A percentile compares a stretch with the other conserved stretches of the same genome.
phyloP scores from a whole-genome alignment of 2,888 invertebrate species.

The Mylabris sibirica region DNA sequence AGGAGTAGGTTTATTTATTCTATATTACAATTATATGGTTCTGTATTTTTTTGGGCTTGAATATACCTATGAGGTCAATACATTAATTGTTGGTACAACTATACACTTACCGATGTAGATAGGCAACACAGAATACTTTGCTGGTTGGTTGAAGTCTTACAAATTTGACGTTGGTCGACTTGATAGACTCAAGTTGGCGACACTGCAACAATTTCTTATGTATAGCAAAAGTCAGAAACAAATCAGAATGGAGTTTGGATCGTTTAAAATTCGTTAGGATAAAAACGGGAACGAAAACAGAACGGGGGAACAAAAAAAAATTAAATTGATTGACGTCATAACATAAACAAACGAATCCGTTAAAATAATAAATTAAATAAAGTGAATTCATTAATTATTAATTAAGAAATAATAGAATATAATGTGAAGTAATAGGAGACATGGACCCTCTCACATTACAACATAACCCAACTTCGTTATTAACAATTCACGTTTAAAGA shows the following conservation, averaged over 20 bases:
- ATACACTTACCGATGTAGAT: no score
- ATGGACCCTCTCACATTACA: slow-evolving; percentile 21
- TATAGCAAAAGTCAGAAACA: slow-evolving; percentile 5
- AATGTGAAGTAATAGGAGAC: slow-evolving; percentile 13
- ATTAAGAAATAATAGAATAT: no score
- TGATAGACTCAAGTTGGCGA: neutral
- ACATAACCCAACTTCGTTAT: slow-evolving; percentile 20
- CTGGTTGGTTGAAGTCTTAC: neutral
- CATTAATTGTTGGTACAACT: no score
- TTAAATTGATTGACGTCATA: slow-evolving; percentile 6
- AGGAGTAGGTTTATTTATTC: no score
- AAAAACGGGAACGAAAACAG: neutral
- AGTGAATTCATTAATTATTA: neutral
- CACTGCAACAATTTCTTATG: neutral
- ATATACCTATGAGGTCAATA: no score
- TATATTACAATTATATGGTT: no score
- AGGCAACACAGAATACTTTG: no score
- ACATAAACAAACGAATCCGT: neutral
- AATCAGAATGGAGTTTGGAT: slow-evolving; percentile 9
- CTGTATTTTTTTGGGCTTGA: no score
- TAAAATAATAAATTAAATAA: neutral
- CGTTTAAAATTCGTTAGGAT: slow-evolving; percentile 5
- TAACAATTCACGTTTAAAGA: slow-evolving; percentile 16
- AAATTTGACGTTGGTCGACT: neutral
- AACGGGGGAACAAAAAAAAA: neutral